These are phyloP conservation scores for Brachionus paranguensis DNA, from an alignment of 1,140 invertebrate genomes.

Conservation along the genomic window DNA sequence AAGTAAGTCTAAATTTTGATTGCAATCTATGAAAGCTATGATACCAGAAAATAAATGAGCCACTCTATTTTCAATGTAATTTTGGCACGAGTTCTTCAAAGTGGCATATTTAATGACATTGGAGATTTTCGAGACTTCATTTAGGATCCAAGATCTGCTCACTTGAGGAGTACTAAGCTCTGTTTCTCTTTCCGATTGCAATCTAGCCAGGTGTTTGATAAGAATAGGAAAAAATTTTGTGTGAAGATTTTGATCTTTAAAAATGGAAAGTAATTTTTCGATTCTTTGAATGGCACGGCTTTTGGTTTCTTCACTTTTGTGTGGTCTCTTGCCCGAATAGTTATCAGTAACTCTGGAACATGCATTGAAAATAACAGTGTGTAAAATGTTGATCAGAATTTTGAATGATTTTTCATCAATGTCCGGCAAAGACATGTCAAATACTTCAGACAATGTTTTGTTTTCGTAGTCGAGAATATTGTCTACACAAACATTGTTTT, in stretches of 20 bases:
- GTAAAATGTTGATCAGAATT: neutral
- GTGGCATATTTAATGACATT: conserved; percentile 28
- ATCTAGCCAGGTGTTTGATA: neutral
- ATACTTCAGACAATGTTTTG: neutral
- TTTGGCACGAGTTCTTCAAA: conserved; percentile 29
- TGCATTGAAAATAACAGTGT: neutral
- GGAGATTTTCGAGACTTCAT: conserved; percentile 3
- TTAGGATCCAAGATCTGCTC: neutral
- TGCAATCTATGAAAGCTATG: neutral
- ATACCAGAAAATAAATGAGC: neutral
- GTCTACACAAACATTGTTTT: conserved; percentile 9
- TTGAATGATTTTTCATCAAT: neutral
- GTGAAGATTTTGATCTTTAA: neutral
- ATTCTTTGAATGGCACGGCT: neutral
- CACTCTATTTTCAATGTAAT: neutral
- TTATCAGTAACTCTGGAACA: neutral
- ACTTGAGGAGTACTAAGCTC: neutral
- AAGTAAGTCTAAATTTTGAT: conserved; percentile 8
- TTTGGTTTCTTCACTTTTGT: neutral
- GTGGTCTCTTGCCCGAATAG: neutral
- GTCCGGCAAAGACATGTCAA: neutral
- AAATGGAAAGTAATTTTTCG: neutral
- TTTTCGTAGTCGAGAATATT: conserved; percentile 16
- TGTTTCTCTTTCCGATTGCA: neutral
- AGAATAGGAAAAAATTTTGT: neutral